Evolutionary conservation across 2,888 invertebrate genomes (phyloP).

Genomic region (Polydrusus tereticollis): DNA sequence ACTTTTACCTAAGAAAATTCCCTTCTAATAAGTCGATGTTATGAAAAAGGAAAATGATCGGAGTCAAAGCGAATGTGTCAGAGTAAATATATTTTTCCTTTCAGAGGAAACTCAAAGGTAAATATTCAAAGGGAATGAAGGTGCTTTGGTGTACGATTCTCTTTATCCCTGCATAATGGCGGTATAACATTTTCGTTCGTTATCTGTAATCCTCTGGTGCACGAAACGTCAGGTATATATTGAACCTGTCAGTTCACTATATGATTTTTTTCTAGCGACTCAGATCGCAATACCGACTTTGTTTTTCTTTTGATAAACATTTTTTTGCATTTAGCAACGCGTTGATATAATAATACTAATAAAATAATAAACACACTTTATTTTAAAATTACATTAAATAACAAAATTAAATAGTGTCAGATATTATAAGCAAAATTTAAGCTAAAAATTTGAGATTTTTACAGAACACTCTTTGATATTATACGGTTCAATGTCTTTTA

Average conservation of each 20-base stretch:
- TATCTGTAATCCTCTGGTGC: conserved; percentile 31
- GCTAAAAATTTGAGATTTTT: no score
- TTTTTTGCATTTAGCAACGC: no score
- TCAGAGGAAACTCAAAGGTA: conserved; percentile 44
- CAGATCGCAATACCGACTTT: no score
- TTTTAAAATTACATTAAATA: no score
- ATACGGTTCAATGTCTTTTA: no score
- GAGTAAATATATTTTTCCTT: conserved; percentile 47
- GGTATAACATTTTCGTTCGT: conserved; percentile 43
- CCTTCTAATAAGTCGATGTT: conserved; percentile 43
- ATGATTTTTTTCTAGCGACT: neutral
- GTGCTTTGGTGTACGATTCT: conserved; percentile 41
- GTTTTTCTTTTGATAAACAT: no score
- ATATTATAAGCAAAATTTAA: no score
- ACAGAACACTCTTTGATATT: no score
- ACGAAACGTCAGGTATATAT: conserved; percentile 31
- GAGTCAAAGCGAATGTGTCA: conserved; percentile 48
- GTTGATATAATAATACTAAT: no score
- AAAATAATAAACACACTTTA: no score
- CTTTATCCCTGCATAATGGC: conserved; percentile 45
- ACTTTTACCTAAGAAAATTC: conserved; percentile 42
- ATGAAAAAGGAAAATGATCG: conserved; percentile 39
- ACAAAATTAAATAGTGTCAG: no score
- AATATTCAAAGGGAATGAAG: conserved; percentile 44
- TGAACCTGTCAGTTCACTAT: neutral